Evolutionary conservation across 2,888 invertebrate species (phyloP).

Genomic region (Eupithecia subumbrata): DNA sequence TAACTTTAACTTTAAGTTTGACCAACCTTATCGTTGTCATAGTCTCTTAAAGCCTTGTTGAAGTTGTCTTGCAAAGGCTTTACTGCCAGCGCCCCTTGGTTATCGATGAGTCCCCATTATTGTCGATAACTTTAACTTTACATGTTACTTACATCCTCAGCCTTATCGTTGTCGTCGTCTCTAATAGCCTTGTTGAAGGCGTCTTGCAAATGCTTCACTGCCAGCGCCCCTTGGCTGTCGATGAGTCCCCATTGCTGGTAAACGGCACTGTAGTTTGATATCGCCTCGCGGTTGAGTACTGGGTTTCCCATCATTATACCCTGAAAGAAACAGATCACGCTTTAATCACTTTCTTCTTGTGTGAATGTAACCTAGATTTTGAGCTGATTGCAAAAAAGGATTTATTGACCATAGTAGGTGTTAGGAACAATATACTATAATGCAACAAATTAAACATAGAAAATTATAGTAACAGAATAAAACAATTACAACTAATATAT

Average conservation of each 20-base stretch:
- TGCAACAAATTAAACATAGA: too few species aligned
- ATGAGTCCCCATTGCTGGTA: slow-evolving; percentile 82
- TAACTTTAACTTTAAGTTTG: background rate
- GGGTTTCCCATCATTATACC: slow-evolving; percentile 83
- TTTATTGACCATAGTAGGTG: background rate
- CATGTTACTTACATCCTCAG: slow-evolving; percentile 72
- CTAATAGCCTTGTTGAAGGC: slow-evolving; percentile 73
- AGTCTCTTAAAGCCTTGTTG: slow-evolving; percentile 21
- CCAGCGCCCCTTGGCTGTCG: slow-evolving; percentile 69
- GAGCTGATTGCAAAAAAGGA: background rate
- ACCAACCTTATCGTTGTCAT: too few species aligned
- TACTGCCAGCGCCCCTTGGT: slow-evolving; percentile 60
- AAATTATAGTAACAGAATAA: too few species aligned
- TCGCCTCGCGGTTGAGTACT: slow-evolving; percentile 74
- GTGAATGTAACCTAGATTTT: background rate
- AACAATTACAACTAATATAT: too few species aligned
- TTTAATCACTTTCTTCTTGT: background rate
- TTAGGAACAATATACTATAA: too few species aligned
- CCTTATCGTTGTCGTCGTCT: slow-evolving; percentile 53
- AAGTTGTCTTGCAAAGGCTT: slow-evolving; percentile 64
- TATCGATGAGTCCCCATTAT: slow-evolving; percentile 82
- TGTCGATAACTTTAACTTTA: slow-evolving; percentile 47
- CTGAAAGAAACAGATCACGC: slow-evolving; percentile 49
- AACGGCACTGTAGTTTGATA: slow-evolving; percentile 72
- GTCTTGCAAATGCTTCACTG: slow-evolving; percentile 63